Base-by-base conservation (phyloP, 2,888 invertebrate genomes). In the Augochlorella aurata region DNA sequence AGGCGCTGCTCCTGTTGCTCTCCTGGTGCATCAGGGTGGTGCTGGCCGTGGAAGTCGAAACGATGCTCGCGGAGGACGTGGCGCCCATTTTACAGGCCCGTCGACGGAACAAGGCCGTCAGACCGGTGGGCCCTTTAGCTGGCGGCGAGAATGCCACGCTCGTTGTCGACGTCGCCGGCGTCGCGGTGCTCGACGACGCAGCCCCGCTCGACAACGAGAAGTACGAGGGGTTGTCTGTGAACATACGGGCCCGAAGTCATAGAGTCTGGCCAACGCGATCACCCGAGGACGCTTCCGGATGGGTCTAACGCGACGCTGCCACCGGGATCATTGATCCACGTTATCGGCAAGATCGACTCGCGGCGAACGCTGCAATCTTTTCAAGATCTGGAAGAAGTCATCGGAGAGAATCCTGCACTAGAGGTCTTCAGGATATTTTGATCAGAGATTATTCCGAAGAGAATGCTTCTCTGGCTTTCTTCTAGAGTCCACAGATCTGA, bases 211-310 rank as follows among this genome's bases (percentile, higher is more conserved):
- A 95, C 90, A 96, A 94, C 90, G 96, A 95, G 93, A 97, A 97
- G 93, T 97, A 97, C 84, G 97, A 97, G 67, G 97, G 97, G 94
- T 97, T 97, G 94, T 97, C 97, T 97, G 95, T 87, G 88, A 95
- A 94, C 93, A 94, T 91, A 90, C 89, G 88, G 82, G 72, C 75
- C 58, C 50, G 68, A 67, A 45, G 52, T 75, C 80, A 79, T 79
- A 78, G 83, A 82, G 73, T 72, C 66, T 61, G 61, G 18, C 9
- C 14, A 21, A 44, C 16, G 16, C 18, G 38, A 24, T 24, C 44
- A 44, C 38, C 24, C 9, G 58, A 68, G 74, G 21, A 66, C 68
- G 71, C 70, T 74, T 61, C 61, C 16, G 29, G 18, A 2, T 61
- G 16, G 29, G 29, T 61, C 16, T 18, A 29, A 16, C 29, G 8